Conservation (phyloP, 2,797 vertebrate genomes). For the Tamandua tetradactyla region DNA sequence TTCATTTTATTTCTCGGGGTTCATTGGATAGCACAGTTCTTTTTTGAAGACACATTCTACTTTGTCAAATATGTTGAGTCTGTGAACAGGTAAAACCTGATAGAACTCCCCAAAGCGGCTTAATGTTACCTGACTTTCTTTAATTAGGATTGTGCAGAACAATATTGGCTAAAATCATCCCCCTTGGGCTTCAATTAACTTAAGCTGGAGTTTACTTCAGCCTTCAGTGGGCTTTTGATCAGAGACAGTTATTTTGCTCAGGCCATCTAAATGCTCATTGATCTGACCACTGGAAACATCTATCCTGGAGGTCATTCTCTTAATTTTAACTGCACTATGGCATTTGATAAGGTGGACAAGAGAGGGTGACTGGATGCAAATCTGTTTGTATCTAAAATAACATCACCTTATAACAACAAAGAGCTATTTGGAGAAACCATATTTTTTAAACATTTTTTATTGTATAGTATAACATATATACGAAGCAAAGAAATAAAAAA, state of each 20-base stretch:
- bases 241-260: background rate
- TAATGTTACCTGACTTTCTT: background rate
- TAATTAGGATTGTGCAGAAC: background rate
- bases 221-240: constrained; percentile 44
- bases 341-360: constrained; percentile 27
- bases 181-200: constrained; percentile 52
- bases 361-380: background rate
- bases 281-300: background rate
- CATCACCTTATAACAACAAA: background rate
- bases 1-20: background rate
- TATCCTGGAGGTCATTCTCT: constrained; percentile 1
- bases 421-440: background rate
- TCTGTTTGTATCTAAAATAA: background rate
- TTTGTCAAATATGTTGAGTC: background rate
- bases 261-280: constrained; percentile 5
- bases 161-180: background rate
- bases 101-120: background rate
- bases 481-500: too few species aligned
- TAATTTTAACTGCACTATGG: constrained; percentile 30
- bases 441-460: too few species aligned
- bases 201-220: constrained; percentile 45
- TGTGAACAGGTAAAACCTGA: background rate
- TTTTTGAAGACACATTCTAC: background rate
- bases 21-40: background rate
- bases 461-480: too few species aligned